Evolutionary conservation across 2,113 vertebrate species (phyloP).

Genomic region (Hypanus sabinus): DNA sequence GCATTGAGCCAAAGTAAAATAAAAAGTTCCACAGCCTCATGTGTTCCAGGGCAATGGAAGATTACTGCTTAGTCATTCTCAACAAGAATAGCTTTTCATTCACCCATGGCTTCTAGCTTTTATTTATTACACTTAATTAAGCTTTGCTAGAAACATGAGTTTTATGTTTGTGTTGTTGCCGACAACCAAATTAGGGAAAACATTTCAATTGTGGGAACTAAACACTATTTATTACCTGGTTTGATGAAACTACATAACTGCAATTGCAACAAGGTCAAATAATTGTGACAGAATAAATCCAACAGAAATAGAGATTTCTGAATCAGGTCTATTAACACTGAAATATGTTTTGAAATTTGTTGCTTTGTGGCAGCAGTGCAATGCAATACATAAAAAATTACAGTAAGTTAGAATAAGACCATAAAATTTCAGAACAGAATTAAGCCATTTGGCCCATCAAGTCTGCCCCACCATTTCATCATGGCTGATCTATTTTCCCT

Average conservation of each 20-base stretch:
- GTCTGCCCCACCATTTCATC: no score
- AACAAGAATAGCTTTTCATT: neutral
- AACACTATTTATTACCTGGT: neutral
- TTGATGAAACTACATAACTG: neutral
- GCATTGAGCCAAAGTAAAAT: neutral
- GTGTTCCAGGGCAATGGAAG: neutral
- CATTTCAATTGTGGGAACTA: neutral
- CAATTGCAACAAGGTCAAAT: no score
- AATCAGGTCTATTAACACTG: no score
- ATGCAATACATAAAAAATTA: neutral
- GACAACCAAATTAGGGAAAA: neutral
- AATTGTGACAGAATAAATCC: neutral
- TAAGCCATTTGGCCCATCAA: no score
- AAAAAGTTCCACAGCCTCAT: neutral
- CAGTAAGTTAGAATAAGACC: neutral
- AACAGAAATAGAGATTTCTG: neutral
- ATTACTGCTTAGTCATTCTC: neutral
- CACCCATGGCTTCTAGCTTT: neutral
- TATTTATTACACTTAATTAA: slow-evolving; percentile 6
- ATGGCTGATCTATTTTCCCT: no score
- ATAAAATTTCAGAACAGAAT: no score
- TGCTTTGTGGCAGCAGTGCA: no score
- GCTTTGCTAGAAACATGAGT: neutral
- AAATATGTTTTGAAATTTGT: no score
- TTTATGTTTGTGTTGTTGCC: neutral